These are phyloP conservation scores for Sebastes miniatus DNA, from an alignment of 2,797 vertebrate species.

Conservation along the genomic window DNA sequence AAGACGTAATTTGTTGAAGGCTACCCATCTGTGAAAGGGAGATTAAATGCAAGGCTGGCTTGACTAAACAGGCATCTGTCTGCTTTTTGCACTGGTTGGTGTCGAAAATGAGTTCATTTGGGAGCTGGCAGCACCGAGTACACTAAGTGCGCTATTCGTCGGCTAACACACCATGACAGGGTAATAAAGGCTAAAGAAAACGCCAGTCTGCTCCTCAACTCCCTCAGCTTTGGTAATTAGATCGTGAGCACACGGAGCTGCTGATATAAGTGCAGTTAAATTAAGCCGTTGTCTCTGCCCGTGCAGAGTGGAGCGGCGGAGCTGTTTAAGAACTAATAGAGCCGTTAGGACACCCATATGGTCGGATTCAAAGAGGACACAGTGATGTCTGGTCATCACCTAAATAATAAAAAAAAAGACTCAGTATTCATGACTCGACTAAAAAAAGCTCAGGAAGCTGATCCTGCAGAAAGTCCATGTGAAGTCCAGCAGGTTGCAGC, in stretches of 20 bases:
- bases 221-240: constrained; percentile 65
- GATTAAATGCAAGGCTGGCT: constrained; percentile 35
- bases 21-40: constrained; percentile 23
- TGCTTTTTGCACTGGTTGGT: neutral
- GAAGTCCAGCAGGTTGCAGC: constrained; percentile 3
- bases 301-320: constrained; percentile 5
- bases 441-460: neutral
- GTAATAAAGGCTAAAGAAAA: constrained; percentile 55
- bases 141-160: constrained; percentile 30
- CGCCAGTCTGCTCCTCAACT: constrained; percentile 30
- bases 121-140: constrained; percentile 31
- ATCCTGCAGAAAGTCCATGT: constrained; percentile 8
- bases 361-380: neutral
- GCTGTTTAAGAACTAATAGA: constrained; percentile 49
- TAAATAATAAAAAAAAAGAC: neutral
- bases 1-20: constrained; percentile 22
- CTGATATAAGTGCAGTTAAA: constrained; percentile 54
- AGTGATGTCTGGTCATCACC: neutral
- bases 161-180: constrained; percentile 46
- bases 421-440: neutral
- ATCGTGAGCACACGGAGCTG: constrained; percentile 39
- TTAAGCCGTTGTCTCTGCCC: constrained; percentile 43
- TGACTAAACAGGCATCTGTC: constrained; percentile 41
- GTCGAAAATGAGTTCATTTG: constrained; percentile 44
- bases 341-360: constrained; percentile 26